Evolutionary conservation across 2,113 vertebrate genomes (phyloP).

Genomic region (Peucedramus taeniatus): DNA sequence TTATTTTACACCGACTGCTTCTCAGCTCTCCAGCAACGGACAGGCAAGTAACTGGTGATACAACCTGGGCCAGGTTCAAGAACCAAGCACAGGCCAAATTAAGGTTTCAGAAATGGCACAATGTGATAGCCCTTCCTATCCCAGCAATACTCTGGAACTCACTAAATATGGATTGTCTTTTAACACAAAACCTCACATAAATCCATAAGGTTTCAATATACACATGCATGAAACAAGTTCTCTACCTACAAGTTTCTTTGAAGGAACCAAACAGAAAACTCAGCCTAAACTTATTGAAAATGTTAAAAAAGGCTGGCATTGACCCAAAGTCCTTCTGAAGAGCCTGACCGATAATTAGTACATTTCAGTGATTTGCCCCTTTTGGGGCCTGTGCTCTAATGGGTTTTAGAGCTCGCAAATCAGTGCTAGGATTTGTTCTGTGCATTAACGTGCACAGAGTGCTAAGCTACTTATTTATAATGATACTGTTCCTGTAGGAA

Average conservation of each 20-base stretch:
- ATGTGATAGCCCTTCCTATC: background rate
- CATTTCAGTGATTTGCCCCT: slow-evolving; percentile 20
- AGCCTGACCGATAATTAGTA: slow-evolving; percentile 32
- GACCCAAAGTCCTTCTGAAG: slow-evolving; percentile 5
- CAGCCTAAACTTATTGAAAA: background rate
- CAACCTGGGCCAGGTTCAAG: background rate
- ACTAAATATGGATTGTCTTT: background rate
- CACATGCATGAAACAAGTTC: accelerated
- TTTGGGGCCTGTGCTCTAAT: slow-evolving; percentile 3
- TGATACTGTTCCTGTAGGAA: slow-evolving; percentile 28
- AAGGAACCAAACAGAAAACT: background rate
- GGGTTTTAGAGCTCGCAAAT: slow-evolving; percentile 26
- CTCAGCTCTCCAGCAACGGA: background rate
- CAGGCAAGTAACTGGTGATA: background rate
- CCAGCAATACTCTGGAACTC: background rate
- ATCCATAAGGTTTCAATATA: background rate
- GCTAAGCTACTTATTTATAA: slow-evolving; percentile 61
- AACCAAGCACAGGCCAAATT: background rate
- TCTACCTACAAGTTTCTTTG: background rate
- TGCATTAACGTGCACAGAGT: slow-evolving; percentile 48
- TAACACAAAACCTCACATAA: background rate
- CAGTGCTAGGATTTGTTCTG: slow-evolving; percentile 25
- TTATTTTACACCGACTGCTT: slow-evolving; percentile 11
- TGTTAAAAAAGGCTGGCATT: slow-evolving; percentile 22
- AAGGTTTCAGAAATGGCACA: background rate